Percentiles rank a stretch among this genome's conserved stretches.
Conservation (phyloP, 2,797 vertebrate species). For the Valencia hispanica region DNA sequence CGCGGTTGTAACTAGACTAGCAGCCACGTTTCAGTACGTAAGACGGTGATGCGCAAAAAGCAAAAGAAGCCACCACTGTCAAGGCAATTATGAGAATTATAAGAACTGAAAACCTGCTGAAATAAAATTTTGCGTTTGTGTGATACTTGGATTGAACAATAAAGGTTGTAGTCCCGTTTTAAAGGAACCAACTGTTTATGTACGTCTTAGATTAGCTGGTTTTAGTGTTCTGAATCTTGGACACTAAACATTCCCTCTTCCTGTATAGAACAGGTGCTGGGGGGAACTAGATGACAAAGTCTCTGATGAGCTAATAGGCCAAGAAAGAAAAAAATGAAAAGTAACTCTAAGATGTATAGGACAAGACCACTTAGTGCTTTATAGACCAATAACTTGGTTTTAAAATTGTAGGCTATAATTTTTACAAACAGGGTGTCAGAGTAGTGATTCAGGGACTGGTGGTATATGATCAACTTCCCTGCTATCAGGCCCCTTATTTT, state of each 20-base stretch:
- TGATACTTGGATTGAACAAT: not conserved
- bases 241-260: not conserved
- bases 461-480: not conserved
- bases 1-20: slow-evolving; percentile 35
- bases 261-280: not conserved
- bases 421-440: not conserved
- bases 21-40: not conserved
- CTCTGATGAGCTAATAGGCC: not conserved
- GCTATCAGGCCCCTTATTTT: not conserved
- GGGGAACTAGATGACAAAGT: not conserved
- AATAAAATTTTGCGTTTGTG: not conserved
- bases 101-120: not conserved
- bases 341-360: not conserved
- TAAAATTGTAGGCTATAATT: not conserved
- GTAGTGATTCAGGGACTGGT: not conserved
- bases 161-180: not conserved
- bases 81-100: not conserved
- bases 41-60: not conserved
- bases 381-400: not conserved
- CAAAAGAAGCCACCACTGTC: not conserved
- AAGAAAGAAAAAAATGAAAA: not conserved
- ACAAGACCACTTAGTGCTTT: not conserved
- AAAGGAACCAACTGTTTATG: too few species aligned
- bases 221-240: not conserved
- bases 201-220: too few species aligned